These are phyloP conservation scores for Selene dorsalis DNA, from an alignment of 2,797 vertebrate genomes.

Conservation along the genomic window DNA sequence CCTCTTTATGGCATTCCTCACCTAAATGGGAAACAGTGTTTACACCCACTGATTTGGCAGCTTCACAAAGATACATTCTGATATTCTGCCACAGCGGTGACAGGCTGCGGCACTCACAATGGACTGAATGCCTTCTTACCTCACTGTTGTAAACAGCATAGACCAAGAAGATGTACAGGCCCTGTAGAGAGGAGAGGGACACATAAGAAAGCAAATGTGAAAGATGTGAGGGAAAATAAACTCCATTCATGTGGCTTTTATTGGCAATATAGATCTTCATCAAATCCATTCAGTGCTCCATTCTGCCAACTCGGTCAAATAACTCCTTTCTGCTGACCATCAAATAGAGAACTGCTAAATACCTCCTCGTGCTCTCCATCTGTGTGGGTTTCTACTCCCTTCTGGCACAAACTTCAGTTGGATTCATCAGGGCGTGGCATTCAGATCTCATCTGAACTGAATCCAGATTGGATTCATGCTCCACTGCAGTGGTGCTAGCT, in stretches of 20 bases:
- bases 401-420: slow-evolving; percentile 17
- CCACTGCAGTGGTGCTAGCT: neutral
- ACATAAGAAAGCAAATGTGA: slow-evolving; percentile 7
- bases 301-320: slow-evolving; percentile 21
- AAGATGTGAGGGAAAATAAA: slow-evolving; percentile 29
- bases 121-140: slow-evolving; percentile 82
- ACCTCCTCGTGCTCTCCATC: slow-evolving; percentile 12
- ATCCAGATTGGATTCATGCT: neutral
- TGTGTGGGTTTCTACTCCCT: slow-evolving; percentile 43
- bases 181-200: slow-evolving; percentile 79
- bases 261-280: slow-evolving; percentile 24
- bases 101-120: slow-evolving; percentile 28
- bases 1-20: slow-evolving; percentile 91
- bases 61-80: slow-evolving; percentile 54
- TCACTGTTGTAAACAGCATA: slow-evolving; percentile 92
- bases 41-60: slow-evolving; percentile 47
- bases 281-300: slow-evolving; percentile 33
- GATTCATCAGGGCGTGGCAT: slow-evolving; percentile 18
- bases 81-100: slow-evolving; percentile 18
- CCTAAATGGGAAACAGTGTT: slow-evolving; percentile 80
- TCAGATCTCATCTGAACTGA: slow-evolving; percentile 3
- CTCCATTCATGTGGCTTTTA: slow-evolving; percentile 42
- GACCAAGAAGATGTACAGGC: slow-evolving; percentile 93
- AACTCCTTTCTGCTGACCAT: slow-evolving; percentile 23
- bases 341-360: slow-evolving; percentile 37